Evolutionary conservation across 2,888 invertebrate species (phyloP).

Genomic region (Nudaria mundana): DNA sequence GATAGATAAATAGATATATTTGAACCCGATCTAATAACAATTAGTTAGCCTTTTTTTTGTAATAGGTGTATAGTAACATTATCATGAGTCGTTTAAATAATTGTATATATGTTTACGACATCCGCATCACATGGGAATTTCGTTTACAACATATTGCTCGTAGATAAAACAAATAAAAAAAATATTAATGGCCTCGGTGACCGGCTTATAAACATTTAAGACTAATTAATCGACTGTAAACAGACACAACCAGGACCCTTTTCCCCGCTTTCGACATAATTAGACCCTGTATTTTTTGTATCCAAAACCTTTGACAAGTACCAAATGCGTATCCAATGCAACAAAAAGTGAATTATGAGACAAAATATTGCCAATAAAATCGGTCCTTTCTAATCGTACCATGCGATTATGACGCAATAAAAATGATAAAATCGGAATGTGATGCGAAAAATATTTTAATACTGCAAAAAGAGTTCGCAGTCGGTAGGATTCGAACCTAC

Average conservation of each 20-base stretch:
- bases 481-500: conserved; percentile 94
- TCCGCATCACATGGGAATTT: conserved; percentile 42
- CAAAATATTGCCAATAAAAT: conserved; percentile 45
- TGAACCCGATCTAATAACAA: too few species aligned
- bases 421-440: conserved; percentile 29
- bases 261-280: conserved; percentile 36
- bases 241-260: conserved; percentile 19
- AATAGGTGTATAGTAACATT: too few species aligned
- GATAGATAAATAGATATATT: too few species aligned
- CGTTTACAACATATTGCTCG: conserved; percentile 25
- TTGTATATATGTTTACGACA: conserved; percentile 34
- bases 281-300: conserved; percentile 31
- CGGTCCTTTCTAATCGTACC: conserved; percentile 22
- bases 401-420: conserved; percentile 32
- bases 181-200: conserved; percentile 31
- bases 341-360: conserved; percentile 24
- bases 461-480: conserved; percentile 77
- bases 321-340: conserved; percentile 20
- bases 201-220: conserved; percentile 35
- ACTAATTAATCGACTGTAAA: conserved; percentile 48
- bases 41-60: too few species aligned
- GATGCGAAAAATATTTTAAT: conserved; percentile 5
- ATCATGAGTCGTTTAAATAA: too few species aligned
- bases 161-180: conserved; percentile 42
- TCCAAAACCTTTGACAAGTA: conserved; percentile 22